A percentile compares a stretch with the other conserved stretches of the same genome.
Evolutionary conservation across 2,888 invertebrate genomes (phyloP).

Genomic region (Tholera decimalis): DNA sequence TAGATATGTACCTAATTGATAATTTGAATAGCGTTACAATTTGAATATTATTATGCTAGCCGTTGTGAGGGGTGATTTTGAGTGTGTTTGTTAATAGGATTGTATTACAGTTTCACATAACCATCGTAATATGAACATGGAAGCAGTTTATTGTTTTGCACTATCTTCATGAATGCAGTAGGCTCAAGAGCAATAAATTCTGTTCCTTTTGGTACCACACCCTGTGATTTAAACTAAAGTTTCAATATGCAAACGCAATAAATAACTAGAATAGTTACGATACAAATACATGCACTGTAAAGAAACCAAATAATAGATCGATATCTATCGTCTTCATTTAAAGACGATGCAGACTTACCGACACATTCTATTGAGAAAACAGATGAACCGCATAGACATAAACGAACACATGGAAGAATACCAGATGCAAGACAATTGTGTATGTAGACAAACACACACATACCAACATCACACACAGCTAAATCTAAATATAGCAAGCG

Average conservation of each 20-base stretch:
- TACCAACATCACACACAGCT: constrained; percentile 87
- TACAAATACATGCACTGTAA: neutral
- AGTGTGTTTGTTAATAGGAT: constrained; percentile 26
- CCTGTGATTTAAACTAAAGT: neutral
- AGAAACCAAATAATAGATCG: neutral
- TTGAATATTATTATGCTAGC: constrained; percentile 35
- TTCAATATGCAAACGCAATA: neutral
- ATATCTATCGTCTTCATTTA: no score
- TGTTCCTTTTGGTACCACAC: neutral
- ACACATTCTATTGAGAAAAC: constrained; percentile 45
- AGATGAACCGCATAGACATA: constrained; percentile 45
- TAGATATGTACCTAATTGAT: constrained; percentile 54
- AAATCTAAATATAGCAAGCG: constrained; percentile 91
- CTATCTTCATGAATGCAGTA: constrained; percentile 15
- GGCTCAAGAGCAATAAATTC: neutral
- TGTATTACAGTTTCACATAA: constrained; percentile 10
- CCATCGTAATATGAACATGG: neutral
- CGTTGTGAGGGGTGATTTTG: constrained; percentile 34
- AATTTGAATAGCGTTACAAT: constrained; percentile 68
- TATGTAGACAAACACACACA: constrained; percentile 80
- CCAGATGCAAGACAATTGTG: constrained; percentile 78
- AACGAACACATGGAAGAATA: constrained; percentile 54
- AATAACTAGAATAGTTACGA: neutral
- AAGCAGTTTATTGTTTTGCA: no score
- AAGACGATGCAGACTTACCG: constrained; percentile 10